Base-by-base conservation (phyloP, 2,888 invertebrate species). In the Hypolimnas misippus region DNA sequence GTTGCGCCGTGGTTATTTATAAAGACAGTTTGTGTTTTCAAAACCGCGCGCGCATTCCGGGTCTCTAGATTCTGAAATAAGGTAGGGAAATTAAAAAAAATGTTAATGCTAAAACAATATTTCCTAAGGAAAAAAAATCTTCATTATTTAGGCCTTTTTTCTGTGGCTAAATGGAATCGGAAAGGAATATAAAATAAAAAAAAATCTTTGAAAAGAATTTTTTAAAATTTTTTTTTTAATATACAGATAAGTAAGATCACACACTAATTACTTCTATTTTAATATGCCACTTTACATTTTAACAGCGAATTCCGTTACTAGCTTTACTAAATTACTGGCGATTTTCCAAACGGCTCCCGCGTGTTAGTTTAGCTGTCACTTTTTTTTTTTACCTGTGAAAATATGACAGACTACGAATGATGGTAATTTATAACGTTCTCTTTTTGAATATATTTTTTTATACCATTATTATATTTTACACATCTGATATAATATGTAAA, bases 1-100 rank as follows among this genome's bases (percentile, higher is more conserved):
- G 68, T 46, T 72, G 70, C 67, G 64, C 54, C 70, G 63, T 19
- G 58, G 60, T 73, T 78, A 79, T 79, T 73, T 72, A 73, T 79
- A 69, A 66, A 68, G 42, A 17, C 12, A 21, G 53, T 52, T 65
- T 25, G 49, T 62, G 55, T 68, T 70, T 62, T 49, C 52, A n/a
- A 33, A 60, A 44, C 19, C 51, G 46, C 35, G 40, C n/a, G 52
- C 56, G 59, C 62, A 53, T 65, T 62, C 56, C 56, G 31, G 56
- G 3, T 19, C n/a, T n/a, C n/a, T n/a, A n/a, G n/a, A n/a, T 16
- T 17, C n/a, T 10, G 14, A 51, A 51, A 31, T 12, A 10, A 42
- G 42, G 42, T 42, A 42, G 2, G 19, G 8, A 33, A 33, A 8
- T 33, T n/a, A n/a, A n/a, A n/a, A n/a, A n/a, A n/a, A n/a, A n/a